These are phyloP conservation scores for Rhabdomys dilectus DNA, from an alignment of 2,113 vertebrate species.

Conservation along the genomic window DNA sequence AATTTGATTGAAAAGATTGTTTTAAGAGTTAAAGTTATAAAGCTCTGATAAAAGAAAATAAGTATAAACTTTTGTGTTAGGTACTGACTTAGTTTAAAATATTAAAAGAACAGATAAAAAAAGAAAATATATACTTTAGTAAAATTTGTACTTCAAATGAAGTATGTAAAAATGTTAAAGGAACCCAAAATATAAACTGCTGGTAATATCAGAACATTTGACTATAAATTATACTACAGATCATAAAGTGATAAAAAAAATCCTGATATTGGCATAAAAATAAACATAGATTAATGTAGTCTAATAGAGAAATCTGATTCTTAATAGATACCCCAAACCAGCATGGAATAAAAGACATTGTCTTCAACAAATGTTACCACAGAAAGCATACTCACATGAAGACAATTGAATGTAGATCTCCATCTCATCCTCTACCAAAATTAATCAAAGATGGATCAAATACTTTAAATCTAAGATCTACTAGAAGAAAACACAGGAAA, in stretches of 20 bases:
- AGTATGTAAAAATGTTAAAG: slow-evolving; percentile 32
- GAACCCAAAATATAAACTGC: background rate
- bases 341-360: background rate
- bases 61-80: background rate
- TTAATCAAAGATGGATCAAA: background rate
- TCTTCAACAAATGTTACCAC: background rate
- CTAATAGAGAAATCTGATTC: background rate
- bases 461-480: background rate
- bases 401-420: background rate
- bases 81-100: background rate
- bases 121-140: background rate
- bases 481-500: background rate
- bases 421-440: background rate
- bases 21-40: slow-evolving; percentile 8
- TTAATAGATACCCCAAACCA: background rate
- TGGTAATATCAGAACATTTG: background rate
- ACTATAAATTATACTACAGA: background rate
- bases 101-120: slow-evolving; percentile 18
- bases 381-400: background rate
- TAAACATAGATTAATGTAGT: background rate
- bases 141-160: slow-evolving; percentile 41
- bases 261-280: background rate
- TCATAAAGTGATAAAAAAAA: background rate
- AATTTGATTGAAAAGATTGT: background rate
- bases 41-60: background rate